Evolutionary conservation across 2,888 invertebrate genomes (phyloP), one percentile per base, ranked within the genome.

Genomic region (Andrena trimmerana): DNA sequence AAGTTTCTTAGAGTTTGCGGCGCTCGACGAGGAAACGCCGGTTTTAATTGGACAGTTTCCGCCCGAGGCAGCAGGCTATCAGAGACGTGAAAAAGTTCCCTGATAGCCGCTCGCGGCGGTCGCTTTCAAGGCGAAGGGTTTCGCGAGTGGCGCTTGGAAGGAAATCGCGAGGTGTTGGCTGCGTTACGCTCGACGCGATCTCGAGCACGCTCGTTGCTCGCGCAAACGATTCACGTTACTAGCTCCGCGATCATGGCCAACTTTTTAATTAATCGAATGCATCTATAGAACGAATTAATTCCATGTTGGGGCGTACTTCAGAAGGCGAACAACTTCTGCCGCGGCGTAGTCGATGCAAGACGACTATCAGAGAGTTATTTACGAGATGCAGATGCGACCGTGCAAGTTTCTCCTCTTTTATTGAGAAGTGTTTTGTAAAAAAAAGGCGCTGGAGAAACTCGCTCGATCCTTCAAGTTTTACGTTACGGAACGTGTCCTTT

Each of bases 141-240:
- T 48, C 52, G 24, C 59, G 59, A 70, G 20, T 27, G 36, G 2
- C 33, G 59, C 24, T 42, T 2, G 4, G 50, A 72, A 24, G 60
- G 73, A 73, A 67, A 67, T 62, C 52, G 67, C 24, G 48, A 62
- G 67, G 52, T 62, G 73, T 60, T 36, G 66, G 36, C 48, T 36
- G 66, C 42, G 66, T 77, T 66, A 62, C 66, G 66, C 70, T 71
- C 71, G 24, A 70, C 60, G 65, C 76, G 54, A 16, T 67, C 54
- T 27, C 13, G 68, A 63, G 60, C 65, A 31, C 29, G 67, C 66
- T 76, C 71, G 74, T 66, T 70, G 70, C 71, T 59, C 80, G 66
- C 69, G 24, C 66, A 81, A 86, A 84, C 78, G 84, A 67, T 59
- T 65, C 54, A 8, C 36, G 59, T 80, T 80, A 77, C 77, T 29